These are phyloP conservation scores for Microcebus tavaratra DNA, from an alignment of 2,113 vertebrate genomes.

Conservation along the genomic window DNA sequence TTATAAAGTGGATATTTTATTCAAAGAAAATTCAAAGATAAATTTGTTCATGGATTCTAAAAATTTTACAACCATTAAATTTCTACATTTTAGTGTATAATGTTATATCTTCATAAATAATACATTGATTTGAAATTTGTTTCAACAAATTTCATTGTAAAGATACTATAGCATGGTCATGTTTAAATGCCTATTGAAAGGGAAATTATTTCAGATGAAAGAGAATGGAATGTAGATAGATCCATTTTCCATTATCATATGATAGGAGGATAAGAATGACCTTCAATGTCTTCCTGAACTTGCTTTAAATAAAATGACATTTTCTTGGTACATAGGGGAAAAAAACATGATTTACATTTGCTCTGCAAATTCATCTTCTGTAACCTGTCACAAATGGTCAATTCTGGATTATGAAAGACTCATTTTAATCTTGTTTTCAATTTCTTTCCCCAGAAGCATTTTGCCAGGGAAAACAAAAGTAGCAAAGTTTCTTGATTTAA, in stretches of 20 bases:
- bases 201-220: conserved; percentile 44
- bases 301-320: conserved; percentile 48
- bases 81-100: not conserved
- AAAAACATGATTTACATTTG: conserved; percentile 28
- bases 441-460: conserved; percentile 54
- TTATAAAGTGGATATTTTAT: not conserved
- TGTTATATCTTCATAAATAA: not conserved
- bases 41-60: not conserved
- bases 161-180: not conserved
- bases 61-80: not conserved
- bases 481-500: conserved; percentile 1
- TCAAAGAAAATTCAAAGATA: not conserved
- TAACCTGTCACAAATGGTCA: conserved; percentile 51
- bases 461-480: conserved; percentile 52
- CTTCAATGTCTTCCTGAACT: conserved; percentile 39
- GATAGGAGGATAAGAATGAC: not conserved
- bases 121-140: not conserved
- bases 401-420: conserved; percentile 54
- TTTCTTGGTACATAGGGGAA: not conserved
- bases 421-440: conserved; percentile 72
- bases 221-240: conserved; percentile 12
- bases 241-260: conserved; percentile 31
- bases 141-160: not conserved
- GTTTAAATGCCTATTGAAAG: conserved; percentile 54
- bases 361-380: conserved; percentile 59